Conservation (phyloP, 2,888 invertebrate species). For the Lithodes maja region DNA sequence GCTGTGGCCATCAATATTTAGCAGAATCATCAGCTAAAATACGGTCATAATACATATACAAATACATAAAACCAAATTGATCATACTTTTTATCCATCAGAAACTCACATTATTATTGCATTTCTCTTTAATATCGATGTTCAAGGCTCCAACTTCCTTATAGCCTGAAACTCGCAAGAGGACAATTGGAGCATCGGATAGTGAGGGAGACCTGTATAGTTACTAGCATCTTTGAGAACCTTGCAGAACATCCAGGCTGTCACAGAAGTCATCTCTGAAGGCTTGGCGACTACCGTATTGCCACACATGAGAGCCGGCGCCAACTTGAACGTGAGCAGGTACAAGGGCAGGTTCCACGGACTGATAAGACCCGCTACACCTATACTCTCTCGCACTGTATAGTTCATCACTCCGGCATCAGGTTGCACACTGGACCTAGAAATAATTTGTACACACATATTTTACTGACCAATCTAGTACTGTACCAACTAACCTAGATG, state of each 20-base stretch:
- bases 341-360: slow-evolving; percentile 79
- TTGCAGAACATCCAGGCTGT: slow-evolving; percentile 77
- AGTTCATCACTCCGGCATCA: slow-evolving; percentile 75
- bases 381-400: slow-evolving; percentile 76
- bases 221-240: slow-evolving; percentile 76
- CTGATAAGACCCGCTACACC: slow-evolving; percentile 78
- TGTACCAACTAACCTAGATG: not conserved
- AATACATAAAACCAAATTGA: too few relatives aligned
- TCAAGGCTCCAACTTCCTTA: too few relatives aligned
- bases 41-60: too few relatives aligned
- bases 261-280: slow-evolving; percentile 78
- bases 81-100: too few relatives aligned
- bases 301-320: slow-evolving; percentile 77
- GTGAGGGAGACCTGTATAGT: too few relatives aligned
- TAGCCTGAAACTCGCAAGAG: too few relatives aligned
- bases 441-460: not conserved
- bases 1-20: too few relatives aligned
- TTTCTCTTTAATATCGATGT: too few relatives aligned
- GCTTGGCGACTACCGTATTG: slow-evolving; percentile 78
- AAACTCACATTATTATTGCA: too few relatives aligned
- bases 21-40: too few relatives aligned
- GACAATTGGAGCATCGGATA: too few relatives aligned
- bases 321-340: slow-evolving; percentile 78
- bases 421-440: slow-evolving; percentile 71
- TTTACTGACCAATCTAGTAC: not conserved